These are phyloP conservation scores for Heliangelus exortis DNA, from an alignment of 2,797 vertebrate species.

Conservation along the genomic window DNA sequence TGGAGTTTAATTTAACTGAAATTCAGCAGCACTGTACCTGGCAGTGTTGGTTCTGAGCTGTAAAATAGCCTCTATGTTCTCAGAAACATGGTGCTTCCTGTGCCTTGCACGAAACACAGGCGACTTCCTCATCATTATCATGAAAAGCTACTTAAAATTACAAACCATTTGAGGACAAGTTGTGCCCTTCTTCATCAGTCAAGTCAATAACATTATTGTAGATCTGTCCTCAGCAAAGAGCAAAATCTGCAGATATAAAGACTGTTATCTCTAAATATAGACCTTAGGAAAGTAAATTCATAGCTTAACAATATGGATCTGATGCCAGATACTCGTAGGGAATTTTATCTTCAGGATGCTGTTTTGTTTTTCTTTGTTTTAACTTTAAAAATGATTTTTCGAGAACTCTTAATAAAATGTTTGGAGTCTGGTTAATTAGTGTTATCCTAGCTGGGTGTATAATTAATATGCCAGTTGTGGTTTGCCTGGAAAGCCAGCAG, in stretches of 20 bases:
- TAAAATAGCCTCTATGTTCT: background rate
- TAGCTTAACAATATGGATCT: background rate
- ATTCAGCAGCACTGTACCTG: background rate
- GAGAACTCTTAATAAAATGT: constrained; percentile 21
- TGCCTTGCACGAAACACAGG: background rate
- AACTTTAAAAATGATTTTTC: constrained; percentile 37
- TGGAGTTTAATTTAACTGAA: background rate
- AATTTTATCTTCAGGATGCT: background rate
- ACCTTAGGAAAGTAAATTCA: background rate
- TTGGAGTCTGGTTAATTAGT: background rate
- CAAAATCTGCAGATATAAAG: background rate
- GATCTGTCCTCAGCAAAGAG: background rate
- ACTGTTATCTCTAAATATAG: background rate
- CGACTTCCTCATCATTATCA: background rate
- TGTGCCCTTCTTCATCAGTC: background rate
- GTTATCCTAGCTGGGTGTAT: background rate
- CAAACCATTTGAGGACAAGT: background rate
- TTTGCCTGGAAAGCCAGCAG: background rate
- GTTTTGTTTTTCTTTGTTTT: background rate
- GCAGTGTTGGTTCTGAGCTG: background rate
- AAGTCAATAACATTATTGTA: background rate
- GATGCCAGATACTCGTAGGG: background rate
- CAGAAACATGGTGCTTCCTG: background rate
- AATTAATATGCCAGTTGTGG: background rate
- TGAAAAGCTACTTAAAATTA: background rate